phyloP scores from a whole-genome alignment of 2,888 invertebrate species.

The Salpingus planirostris region DNA sequence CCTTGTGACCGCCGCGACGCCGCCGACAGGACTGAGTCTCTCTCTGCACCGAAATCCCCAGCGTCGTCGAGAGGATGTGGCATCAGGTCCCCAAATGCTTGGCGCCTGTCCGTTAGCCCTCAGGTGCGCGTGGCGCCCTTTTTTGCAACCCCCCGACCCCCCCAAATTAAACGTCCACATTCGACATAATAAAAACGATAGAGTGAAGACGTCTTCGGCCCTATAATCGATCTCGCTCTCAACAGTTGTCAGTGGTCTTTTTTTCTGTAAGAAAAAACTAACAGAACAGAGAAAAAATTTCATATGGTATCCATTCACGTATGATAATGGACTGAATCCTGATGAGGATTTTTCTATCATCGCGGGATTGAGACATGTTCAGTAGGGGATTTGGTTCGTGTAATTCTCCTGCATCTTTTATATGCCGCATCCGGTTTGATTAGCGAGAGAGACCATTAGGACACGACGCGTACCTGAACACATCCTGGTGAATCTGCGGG shows the following conservation, averaged over 20 bases:
- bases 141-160: neutral
- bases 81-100: slow-evolving; percentile 21
- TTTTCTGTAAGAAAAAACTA: no score
- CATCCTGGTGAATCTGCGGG: slow-evolving; percentile 15
- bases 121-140: slow-evolving; percentile 24
- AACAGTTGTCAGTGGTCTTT: no score
- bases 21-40: slow-evolving; percentile 41
- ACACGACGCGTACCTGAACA: slow-evolving; percentile 15
- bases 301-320: no score
- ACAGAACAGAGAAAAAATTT: no score
- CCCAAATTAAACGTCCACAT: slow-evolving; percentile 28
- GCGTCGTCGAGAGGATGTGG: no score
- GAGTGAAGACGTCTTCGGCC: no score
- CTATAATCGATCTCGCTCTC: slow-evolving; percentile 3
- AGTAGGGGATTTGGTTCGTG: no score
- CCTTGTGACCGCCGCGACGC: slow-evolving; percentile 38
- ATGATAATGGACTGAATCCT: no score
- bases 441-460: slow-evolving; percentile 26
- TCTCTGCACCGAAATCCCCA: no score
- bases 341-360: no score
- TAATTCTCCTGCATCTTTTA: no score
- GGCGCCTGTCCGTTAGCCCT: slow-evolving; percentile 36
- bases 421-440: slow-evolving; percentile 16
- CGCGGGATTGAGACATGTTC: no score
- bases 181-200: slow-evolving; percentile 23